phyloP scores from a whole-genome alignment of 2,797 vertebrate species.

The Spinus olivaceus region DNA sequence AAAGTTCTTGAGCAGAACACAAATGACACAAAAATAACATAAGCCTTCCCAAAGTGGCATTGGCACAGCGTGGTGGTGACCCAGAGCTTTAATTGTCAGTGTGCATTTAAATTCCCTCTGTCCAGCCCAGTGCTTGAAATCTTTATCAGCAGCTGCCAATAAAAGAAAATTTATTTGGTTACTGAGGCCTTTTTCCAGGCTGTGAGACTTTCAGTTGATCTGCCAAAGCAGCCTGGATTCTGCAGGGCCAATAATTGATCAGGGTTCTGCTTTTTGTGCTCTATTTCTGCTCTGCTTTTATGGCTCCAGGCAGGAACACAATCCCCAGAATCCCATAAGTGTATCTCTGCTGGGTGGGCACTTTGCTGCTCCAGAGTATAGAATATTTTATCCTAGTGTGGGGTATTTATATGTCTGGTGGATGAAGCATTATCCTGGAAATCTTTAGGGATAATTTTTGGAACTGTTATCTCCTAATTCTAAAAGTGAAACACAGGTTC shows the following conservation, averaged over 20 bases:
- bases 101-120: neutral
- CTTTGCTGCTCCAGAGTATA: accelerated
- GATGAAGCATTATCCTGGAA: neutral
- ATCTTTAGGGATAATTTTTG: neutral
- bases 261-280: neutral
- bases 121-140: neutral
- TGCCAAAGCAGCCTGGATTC: slow-evolving; percentile 15
- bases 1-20: neutral
- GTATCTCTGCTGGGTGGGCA: neutral
- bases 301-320: neutral
- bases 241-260: neutral
- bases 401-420: accelerated
- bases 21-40: neutral
- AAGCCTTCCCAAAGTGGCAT: neutral
- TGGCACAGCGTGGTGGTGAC: neutral
- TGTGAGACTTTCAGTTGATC: neutral
- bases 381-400: neutral
- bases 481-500: neutral
- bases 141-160: neutral
- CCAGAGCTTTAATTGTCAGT: neutral
- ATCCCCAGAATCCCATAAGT: neutral
- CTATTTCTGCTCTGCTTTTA: neutral
- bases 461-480: neutral
- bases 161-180: slow-evolving; percentile 18
- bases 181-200: neutral